Evolutionary conservation across 2,888 invertebrate species (phyloP), one percentile per base, ranked within the genome.

Genomic region (Thera britannica): DNA sequence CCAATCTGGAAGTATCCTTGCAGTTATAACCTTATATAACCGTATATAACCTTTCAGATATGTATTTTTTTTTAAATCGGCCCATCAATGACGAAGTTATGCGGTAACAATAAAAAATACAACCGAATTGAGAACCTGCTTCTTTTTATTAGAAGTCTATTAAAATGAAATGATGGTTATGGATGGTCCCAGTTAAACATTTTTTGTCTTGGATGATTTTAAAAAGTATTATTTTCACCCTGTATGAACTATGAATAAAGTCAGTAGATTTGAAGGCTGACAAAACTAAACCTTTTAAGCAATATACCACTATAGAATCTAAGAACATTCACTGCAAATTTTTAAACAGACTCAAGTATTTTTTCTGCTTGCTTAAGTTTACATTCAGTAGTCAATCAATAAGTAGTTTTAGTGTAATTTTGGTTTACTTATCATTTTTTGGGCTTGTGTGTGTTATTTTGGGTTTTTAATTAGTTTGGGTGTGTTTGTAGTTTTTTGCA

Each of bases 381-480:
- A 34, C 7, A 23, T 23, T 23, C 6, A 3, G 49, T 49, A 49
- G 49, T 49, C 4, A 51, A 1, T 2, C 9, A 46, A 9, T 46
- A 46, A 46, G 44, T 46, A 46, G 3, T 46, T 46, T 34, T 52
- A 34, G 52, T 9, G 34, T 52, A 52, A 3, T 34, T 57, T 58
- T 59, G 48, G 12, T 63, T 62, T 23, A 23, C 23, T 23, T 23
- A 1, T 1, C 23, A 23, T 23, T 23, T 23, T 23, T 23, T 23
- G 23, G 23, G 23, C 23, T 23, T 61, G 63, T 8, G 54, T 55
- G 12, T 67, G 52, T 58, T 58, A 58, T 62, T 62, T 55, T 57
- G 65, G 51, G 55, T 58, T 67, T 58, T 59, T 0, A 44, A 36
- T 68, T 54, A 48, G 61, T 58, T 65, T 36, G 55, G 38, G 65